Conservation (phyloP, 2,888 invertebrate species). For the Nomada ferruginata region DNA sequence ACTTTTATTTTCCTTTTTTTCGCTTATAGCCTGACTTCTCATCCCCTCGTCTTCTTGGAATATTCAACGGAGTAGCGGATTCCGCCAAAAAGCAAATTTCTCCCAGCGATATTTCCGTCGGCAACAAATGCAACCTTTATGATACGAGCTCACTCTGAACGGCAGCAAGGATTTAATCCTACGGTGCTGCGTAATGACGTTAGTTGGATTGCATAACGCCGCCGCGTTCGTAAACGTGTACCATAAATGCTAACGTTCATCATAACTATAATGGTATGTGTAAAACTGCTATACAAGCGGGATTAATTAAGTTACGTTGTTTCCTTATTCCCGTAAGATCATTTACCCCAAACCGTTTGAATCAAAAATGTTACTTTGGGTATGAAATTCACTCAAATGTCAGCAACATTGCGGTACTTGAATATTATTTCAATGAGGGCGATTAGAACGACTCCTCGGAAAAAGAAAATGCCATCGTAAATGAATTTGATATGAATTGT, state of each 20-base stretch:
- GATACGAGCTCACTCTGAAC: constrained; percentile 50
- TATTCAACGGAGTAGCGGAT: not conserved
- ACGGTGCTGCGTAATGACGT: constrained; percentile 65
- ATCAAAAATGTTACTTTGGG: too few species aligned
- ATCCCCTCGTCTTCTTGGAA: not conserved
- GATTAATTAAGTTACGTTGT: constrained; percentile 64
- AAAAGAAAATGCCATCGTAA: too few species aligned
- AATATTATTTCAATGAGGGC: too few species aligned
- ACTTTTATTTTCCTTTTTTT: constrained; percentile 2
- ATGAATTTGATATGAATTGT: too few species aligned
- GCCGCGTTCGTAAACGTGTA: constrained; percentile 60
- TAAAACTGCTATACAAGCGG: constrained; percentile 53
- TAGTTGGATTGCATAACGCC: constrained; percentile 66
- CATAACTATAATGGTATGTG: constrained; percentile 61
- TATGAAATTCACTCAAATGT: too few species aligned
- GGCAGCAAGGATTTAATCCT: constrained; percentile 67
- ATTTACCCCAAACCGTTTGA: not conserved
- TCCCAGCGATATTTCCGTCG: constrained; percentile 11
- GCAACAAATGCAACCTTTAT: constrained; percentile 57
- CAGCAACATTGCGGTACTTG: too few species aligned
- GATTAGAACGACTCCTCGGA: too few species aligned
- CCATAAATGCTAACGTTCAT: constrained; percentile 68
- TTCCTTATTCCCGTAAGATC: constrained; percentile 49
- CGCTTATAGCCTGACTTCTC: too few species aligned
- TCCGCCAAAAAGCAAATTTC: constrained; percentile 7